Evolutionary conservation across 2,797 vertebrate species (phyloP).

Genomic region (Tolypeutes matacus): DNA sequence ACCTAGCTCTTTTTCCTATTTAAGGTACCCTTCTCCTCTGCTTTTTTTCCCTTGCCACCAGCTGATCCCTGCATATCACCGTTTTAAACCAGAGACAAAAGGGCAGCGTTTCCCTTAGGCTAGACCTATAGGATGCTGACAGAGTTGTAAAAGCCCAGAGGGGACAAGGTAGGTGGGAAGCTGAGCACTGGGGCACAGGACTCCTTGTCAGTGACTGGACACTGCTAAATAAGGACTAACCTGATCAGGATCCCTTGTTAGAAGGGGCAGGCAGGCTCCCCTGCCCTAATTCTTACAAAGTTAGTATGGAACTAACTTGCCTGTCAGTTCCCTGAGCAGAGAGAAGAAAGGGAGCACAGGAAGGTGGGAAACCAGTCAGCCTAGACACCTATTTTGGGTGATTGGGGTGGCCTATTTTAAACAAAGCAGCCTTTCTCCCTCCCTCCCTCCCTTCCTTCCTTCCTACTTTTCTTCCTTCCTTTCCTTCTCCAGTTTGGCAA

Average conservation of each 20-base stretch:
- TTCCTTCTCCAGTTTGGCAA: not conserved
- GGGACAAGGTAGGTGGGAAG: not conserved
- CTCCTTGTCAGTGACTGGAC: not conserved
- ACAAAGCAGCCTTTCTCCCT: not conserved
- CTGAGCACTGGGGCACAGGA: not conserved
- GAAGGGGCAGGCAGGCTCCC: not conserved
- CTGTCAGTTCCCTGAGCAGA: not conserved
- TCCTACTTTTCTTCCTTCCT: too few relatives aligned
- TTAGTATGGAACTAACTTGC: too few relatives aligned
- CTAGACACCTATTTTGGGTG: not conserved
- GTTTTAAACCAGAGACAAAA: not conserved
- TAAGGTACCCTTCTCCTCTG: not conserved
- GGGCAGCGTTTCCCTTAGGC: not conserved
- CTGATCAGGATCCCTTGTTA: not conserved
- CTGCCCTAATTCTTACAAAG: not conserved
- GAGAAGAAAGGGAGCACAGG: not conserved
- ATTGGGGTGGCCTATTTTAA: not conserved
- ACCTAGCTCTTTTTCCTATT: not conserved
- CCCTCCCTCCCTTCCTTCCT: too few relatives aligned
- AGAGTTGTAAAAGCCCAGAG: too few relatives aligned
- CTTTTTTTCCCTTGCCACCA: too few relatives aligned
- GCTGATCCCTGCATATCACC: too few relatives aligned
- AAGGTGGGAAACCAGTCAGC: not conserved
- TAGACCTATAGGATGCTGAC: too few relatives aligned
- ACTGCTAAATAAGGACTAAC: not conserved